Percentiles rank a stretch among this genome's conserved stretches.
Evolutionary conservation across 2,113 vertebrate genomes (phyloP).

Genomic region (Gasterosteus nipponicus): DNA sequence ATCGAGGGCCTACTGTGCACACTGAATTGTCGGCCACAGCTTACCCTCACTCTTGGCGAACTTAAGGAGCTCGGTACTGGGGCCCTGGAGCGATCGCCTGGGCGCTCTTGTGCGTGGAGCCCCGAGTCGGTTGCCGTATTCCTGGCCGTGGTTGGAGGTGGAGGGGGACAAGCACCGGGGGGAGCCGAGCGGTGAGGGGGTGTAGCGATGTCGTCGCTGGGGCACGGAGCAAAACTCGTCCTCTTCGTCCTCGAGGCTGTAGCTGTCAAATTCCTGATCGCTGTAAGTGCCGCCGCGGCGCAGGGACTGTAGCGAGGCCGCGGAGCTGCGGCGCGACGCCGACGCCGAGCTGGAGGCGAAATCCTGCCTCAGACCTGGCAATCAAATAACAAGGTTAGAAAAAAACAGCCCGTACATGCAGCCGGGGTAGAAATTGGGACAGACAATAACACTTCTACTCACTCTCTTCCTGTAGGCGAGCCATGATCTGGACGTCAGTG

Average conservation of each 20-base stretch:
- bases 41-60: constrained; percentile 87
- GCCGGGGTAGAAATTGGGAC: neutral
- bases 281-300: constrained; percentile 88
- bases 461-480: constrained; percentile 93
- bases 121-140: constrained; percentile 65
- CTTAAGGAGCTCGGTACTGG: constrained; percentile 85
- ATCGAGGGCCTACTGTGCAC: neutral
- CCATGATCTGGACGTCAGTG: constrained; percentile 95
- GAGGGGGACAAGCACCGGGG: constrained; percentile 90
- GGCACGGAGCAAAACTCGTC: constrained; percentile 82
- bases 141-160: constrained; percentile 76
- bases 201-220: constrained; percentile 83
- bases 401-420: neutral
- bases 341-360: constrained; percentile 90
- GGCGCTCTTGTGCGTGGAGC: constrained; percentile 82
- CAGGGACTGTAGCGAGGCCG: constrained; percentile 88
- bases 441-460: constrained; percentile 54
- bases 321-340: constrained; percentile 88
- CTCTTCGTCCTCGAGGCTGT: constrained; percentile 90
- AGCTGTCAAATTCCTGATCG: constrained; percentile 91
- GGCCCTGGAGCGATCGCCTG: constrained; percentile 82
- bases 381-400: constrained; percentile 4
- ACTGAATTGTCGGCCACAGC: constrained; percentile 1
- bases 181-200: constrained; percentile 87
- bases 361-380: constrained; percentile 89